These are phyloP conservation scores for Perodicticus potto DNA, from an alignment of 2,797 vertebrate genomes.

Conservation along the genomic window DNA sequence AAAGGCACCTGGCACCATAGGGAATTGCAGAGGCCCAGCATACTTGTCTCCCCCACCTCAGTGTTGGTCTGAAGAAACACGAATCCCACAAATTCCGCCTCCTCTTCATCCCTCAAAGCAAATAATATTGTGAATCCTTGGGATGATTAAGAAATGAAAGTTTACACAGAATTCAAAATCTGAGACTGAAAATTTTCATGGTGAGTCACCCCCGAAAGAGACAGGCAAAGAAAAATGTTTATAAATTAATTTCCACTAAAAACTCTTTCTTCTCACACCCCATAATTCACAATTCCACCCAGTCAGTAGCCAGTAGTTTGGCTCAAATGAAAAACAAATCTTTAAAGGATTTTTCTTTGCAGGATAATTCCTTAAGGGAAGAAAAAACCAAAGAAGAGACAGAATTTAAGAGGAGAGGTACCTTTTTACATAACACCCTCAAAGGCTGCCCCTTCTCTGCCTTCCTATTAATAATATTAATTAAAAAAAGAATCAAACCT, in stretches of 20 bases:
- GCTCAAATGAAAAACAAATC: slow-evolving; percentile 12
- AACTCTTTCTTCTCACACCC: not conserved
- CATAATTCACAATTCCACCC: not conserved
- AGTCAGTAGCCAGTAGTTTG: not conserved
- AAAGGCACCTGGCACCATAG: not conserved
- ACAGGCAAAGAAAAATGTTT: not conserved
- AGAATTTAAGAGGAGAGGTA: not conserved
- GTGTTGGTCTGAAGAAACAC: not conserved
- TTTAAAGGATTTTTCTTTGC: not conserved
- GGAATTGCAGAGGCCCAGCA: rapidly evolving
- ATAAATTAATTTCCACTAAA: not conserved
- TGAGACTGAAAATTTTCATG: not conserved
- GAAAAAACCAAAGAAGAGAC: not conserved
- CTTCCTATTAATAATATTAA: not conserved
- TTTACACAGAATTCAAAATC: not conserved
- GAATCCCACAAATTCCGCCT: not conserved
- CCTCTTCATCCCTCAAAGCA: not conserved
- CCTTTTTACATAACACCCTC: not conserved
- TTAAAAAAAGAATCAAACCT: not conserved
- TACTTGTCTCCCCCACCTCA: too few relatives aligned
- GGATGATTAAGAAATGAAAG: not conserved
- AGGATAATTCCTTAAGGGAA: not conserved
- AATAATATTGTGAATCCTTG: not conserved
- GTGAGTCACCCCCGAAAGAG: not conserved
- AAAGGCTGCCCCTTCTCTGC: not conserved